phyloP scores from a whole-genome alignment of 2,113 vertebrate species.

The Dermatemys mawii region DNA sequence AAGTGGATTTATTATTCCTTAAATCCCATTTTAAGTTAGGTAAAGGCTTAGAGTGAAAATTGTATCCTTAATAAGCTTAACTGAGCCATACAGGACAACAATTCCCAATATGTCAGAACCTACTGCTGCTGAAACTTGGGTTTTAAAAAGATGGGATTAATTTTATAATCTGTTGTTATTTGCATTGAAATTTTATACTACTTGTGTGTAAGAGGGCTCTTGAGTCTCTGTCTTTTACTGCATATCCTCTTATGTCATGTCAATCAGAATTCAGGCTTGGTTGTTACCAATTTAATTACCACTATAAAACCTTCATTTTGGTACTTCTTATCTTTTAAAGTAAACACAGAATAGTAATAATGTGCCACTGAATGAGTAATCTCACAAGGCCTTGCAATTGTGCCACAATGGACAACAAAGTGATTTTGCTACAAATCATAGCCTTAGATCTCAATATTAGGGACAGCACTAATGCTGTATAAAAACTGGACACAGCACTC shows the following conservation, averaged over 20 bases:
- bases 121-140: neutral
- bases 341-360: conserved; percentile 32
- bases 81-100: neutral
- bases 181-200: conserved; percentile 38
- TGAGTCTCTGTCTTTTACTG: conserved; percentile 43
- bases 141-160: conserved; percentile 54
- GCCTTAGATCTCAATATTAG: neutral
- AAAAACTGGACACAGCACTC: neutral
- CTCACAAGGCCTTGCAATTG: neutral
- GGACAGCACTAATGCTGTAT: neutral
- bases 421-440: neutral
- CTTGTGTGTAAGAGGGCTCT: conserved; percentile 28
- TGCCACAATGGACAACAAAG: neutral
- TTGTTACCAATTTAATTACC: conserved; percentile 38
- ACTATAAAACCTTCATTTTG: conserved; percentile 31
- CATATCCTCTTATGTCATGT: conserved; percentile 49
- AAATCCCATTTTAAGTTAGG: conserved; percentile 31
- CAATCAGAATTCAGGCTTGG: conserved; percentile 32
- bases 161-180: conserved; percentile 51
- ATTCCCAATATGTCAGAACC: neutral
- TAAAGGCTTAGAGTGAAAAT: conserved; percentile 20
- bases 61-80: conserved; percentile 36
- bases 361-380: neutral
- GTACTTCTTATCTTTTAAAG: conserved; percentile 36
- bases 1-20: conserved; percentile 18